These are phyloP conservation scores for Typhlichthys eigenmanni DNA, from an alignment of 2,797 vertebrate genomes.

Conservation along the genomic window DNA sequence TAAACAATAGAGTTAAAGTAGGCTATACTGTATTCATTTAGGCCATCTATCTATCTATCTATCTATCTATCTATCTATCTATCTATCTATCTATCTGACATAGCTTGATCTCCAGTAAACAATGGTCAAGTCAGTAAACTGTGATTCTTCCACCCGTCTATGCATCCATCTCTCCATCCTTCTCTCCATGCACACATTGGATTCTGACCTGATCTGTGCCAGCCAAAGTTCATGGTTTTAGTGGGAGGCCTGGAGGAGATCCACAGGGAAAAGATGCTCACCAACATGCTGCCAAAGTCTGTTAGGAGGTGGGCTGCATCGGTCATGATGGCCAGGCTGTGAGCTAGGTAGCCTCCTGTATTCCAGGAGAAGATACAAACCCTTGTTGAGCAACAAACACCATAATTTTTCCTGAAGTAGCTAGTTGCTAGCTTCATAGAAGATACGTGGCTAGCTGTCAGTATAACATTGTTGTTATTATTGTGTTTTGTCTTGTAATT, in stretches of 20 bases:
- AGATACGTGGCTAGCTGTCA: no score
- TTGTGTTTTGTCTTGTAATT: no score
- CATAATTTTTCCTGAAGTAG: no score
- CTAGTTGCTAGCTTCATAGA: no score
- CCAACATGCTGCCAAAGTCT: slow-evolving; percentile 93
- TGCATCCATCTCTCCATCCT: not conserved
- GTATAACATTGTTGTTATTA: no score
- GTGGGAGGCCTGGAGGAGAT: slow-evolving; percentile 88
- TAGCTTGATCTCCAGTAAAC: no score
- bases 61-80: no score
- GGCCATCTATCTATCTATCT: no score
- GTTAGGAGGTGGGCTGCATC: slow-evolving; percentile 93
- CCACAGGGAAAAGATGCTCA: slow-evolving; percentile 96
- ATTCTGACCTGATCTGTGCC: slow-evolving; percentile 90
- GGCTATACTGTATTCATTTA: no score
- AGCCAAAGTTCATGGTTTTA: slow-evolving; percentile 92
- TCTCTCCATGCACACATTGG: not conserved
- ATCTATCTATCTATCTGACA: no score
- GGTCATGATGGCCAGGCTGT: slow-evolving; percentile 97
- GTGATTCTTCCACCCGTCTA: not conserved
- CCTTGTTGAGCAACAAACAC: no score
- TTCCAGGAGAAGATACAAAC: slow-evolving; percentile 14
- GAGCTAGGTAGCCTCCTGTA: slow-evolving; percentile 91
- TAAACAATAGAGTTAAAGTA: no score
- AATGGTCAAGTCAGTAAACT: not conserved